A percentile compares a stretch with the other conserved stretches of the same genome.
phyloP scores from a whole-genome alignment of 2,113 vertebrate genomes.

The Rana temporaria region DNA sequence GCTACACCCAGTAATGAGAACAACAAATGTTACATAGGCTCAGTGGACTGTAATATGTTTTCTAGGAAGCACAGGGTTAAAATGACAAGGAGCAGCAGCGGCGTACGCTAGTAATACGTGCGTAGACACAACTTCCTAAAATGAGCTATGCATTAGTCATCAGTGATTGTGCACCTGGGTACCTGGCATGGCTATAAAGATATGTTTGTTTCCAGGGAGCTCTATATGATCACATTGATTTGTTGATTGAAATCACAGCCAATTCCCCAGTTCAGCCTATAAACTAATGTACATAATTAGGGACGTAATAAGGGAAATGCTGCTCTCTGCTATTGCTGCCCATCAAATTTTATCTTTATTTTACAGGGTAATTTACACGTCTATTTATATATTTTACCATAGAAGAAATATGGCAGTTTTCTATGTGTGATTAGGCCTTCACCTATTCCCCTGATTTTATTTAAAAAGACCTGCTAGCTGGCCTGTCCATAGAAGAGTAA shows the following conservation, averaged over 20 bases:
- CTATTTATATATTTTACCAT: background rate
- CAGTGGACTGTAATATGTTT: background rate
- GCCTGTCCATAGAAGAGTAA: too few relatives aligned
- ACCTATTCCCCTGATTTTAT: too few relatives aligned
- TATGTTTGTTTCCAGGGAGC: background rate
- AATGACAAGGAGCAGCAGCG: background rate
- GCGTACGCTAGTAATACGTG: background rate
- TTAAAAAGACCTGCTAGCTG: too few relatives aligned
- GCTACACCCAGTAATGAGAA: too few relatives aligned
- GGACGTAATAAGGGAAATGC: conserved; percentile 9
- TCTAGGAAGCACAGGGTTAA: conserved; percentile 19
- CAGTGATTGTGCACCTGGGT: conserved; percentile 21
- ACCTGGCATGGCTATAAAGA: conserved; percentile 4
- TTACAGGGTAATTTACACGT: background rate
- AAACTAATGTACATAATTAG: conserved; percentile 29
- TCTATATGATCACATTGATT: conserved; percentile 13
- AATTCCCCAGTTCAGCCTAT: conserved; percentile 9
- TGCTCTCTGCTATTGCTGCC: background rate
- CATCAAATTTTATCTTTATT: background rate
- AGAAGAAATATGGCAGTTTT: background rate
- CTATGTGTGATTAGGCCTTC: too few relatives aligned
- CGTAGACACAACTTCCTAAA: background rate
- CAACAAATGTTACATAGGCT: too few relatives aligned
- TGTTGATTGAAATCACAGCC: conserved; percentile 23
- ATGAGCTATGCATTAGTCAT: conserved; percentile 5